These are phyloP conservation scores for Priocnemis perturbator DNA, from an alignment of 2,888 invertebrate species.

Conservation along the genomic window DNA sequence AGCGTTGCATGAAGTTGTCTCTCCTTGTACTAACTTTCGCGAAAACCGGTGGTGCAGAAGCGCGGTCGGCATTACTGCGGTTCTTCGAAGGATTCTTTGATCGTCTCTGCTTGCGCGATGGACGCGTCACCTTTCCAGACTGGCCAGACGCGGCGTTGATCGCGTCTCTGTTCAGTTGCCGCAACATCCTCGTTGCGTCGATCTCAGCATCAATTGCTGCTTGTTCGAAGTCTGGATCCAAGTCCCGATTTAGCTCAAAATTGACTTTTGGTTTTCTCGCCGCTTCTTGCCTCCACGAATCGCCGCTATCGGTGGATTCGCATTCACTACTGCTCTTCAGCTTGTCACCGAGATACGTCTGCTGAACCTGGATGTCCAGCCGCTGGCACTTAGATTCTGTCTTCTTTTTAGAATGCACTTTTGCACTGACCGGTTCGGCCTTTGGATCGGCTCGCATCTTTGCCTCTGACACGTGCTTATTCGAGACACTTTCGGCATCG, in stretches of 20 bases:
- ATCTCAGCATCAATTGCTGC: not conserved
- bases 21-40: too few species aligned
- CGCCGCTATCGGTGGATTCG: not conserved
- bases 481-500: too few species aligned
- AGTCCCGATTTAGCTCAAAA: not conserved
- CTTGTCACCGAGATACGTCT: not conserved
- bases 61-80: too few species aligned
- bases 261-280: not conserved
- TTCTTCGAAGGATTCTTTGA: not conserved
- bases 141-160: slow-evolving; percentile 35
- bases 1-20: too few species aligned
- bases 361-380: too few species aligned
- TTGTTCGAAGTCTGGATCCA: not conserved
- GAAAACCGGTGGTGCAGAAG: not conserved
- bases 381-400: too few species aligned
- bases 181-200: slow-evolving; percentile 27
- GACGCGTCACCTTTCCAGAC: not conserved
- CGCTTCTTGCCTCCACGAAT: not conserved
- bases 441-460: too few species aligned
- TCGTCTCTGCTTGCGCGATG: not conserved
- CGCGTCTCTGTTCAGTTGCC: slow-evolving; percentile 40
- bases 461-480: too few species aligned
- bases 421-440: too few species aligned
- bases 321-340: not conserved
- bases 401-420: too few species aligned